Percentiles rank a stretch among this genome's conserved stretches.
These are phyloP conservation scores for Sebastes variabilis DNA, from an alignment of 2,797 vertebrate species.

Conservation along the genomic window DNA sequence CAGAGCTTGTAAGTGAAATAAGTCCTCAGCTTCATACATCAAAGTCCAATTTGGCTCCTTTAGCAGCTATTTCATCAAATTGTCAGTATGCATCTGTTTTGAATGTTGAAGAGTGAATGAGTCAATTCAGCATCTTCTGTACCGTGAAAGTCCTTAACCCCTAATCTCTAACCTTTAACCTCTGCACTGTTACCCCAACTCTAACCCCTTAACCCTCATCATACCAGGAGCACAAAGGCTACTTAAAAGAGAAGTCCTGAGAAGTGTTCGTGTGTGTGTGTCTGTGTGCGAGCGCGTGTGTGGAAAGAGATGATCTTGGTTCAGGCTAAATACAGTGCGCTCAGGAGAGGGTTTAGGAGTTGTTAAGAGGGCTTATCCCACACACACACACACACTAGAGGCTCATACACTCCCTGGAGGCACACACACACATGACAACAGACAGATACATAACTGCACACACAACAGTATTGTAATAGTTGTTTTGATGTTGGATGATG, in stretches of 20 bases:
- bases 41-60: constrained; percentile 9
- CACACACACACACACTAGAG: constrained; percentile 1
- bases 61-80: constrained; percentile 1
- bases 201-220: constrained; percentile 53
- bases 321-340: constrained; percentile 69
- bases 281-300: constrained; percentile 18
- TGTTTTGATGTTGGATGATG: constrained; percentile 66
- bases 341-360: constrained; percentile 62
- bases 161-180: constrained; percentile 61
- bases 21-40: background rate
- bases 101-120: constrained; percentile 29
- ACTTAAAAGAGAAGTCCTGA: constrained; percentile 19
- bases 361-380: constrained; percentile 69
- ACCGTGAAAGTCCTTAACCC: constrained; percentile 53
- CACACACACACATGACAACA: constrained; percentile 34
- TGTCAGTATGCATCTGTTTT: constrained; percentile 39
- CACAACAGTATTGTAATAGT: constrained; percentile 53
- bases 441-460: constrained; percentile 28
- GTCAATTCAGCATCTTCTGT: constrained; percentile 31
- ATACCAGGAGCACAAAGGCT: constrained; percentile 56
- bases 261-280: constrained; percentile 20
- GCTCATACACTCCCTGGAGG: constrained; percentile 10
- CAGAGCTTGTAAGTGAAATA: background rate
- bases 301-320: constrained; percentile 46
- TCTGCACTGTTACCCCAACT: constrained; percentile 36